Conservation (phyloP, 2,888 invertebrate genomes). For the Xylocampa areola region DNA sequence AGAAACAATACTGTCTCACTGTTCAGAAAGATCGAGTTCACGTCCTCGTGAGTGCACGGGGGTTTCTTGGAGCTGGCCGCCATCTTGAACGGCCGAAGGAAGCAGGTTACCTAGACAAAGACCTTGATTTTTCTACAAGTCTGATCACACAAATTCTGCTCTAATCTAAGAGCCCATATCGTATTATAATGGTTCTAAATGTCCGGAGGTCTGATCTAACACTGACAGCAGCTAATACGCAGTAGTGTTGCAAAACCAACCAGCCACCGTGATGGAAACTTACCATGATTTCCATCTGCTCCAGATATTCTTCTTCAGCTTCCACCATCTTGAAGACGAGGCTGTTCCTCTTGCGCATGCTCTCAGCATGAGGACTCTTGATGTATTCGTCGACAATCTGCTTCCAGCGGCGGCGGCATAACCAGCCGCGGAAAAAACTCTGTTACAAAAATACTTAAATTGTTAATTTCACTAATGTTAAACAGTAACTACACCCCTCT, state of each 20-base stretch:
- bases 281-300: slow-evolving; percentile 94
- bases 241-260: too few species aligned
- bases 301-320: slow-evolving; percentile 97
- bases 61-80: slow-evolving; percentile 98
- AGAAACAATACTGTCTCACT: slow-evolving; percentile 97
- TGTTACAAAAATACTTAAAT: slow-evolving; percentile 83
- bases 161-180: too few species aligned
- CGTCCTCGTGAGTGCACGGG: slow-evolving; percentile 97
- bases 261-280: slow-evolving; percentile 23
- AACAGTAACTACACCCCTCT: neutral
- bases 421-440: slow-evolving; percentile 98
- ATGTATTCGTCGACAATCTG: slow-evolving; percentile 98
- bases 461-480: too few species aligned
- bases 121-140: neutral
- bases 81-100: slow-evolving; percentile 97
- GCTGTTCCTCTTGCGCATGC: slow-evolving; percentile 97
- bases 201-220: too few species aligned
- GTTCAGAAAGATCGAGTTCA: slow-evolving; percentile 97
- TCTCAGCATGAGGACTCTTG: slow-evolving; percentile 97
- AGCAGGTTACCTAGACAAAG: slow-evolving; percentile 92
- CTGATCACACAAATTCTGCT: too few species aligned
- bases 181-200: too few species aligned
- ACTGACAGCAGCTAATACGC: too few species aligned
- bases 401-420: slow-evolving; percentile 97
- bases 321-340: slow-evolving; percentile 97